phyloP scores from a whole-genome alignment of 1,140 invertebrate genomes.

The Contarinia nasturtii region DNA sequence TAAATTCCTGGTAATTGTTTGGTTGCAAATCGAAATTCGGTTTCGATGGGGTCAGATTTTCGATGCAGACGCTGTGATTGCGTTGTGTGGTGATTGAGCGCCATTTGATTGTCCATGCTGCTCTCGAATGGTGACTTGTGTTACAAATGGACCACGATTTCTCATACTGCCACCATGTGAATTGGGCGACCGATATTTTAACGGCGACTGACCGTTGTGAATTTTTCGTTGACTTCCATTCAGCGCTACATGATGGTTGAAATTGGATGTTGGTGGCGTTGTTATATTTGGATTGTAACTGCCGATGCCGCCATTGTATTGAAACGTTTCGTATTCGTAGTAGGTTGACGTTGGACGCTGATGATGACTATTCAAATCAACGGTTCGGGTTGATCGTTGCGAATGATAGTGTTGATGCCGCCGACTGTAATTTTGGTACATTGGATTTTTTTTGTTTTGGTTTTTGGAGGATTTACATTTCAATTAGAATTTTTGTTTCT shows the following conservation, averaged over 20 bases:
- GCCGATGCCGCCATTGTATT: slow-evolving; percentile 24
- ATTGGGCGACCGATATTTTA: slow-evolving; percentile 8
- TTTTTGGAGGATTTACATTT: not conserved
- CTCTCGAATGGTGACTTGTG: slow-evolving; percentile 29
- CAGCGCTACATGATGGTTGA: slow-evolving; percentile 12
- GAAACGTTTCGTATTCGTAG: slow-evolving; percentile 65
- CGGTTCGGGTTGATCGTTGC: slow-evolving; percentile 44
- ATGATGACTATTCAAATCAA: slow-evolving; percentile 16
- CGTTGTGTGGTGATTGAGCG: not conserved
- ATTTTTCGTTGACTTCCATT: slow-evolving; percentile 11
- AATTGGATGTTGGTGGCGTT: slow-evolving; percentile 6
- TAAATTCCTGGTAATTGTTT: too few species aligned
- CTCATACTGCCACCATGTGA: slow-evolving; percentile 19
- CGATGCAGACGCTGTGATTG: not conserved
- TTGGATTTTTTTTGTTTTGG: not conserved
- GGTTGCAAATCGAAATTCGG: not conserved
- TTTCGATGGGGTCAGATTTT: slow-evolving; percentile 1
- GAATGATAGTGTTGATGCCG: slow-evolving; percentile 56
- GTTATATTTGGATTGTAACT: slow-evolving; percentile 1
- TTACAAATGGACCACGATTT: slow-evolving; percentile 32
- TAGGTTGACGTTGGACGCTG: slow-evolving; percentile 54
- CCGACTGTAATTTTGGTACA: slow-evolving; percentile 28
- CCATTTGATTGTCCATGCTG: slow-evolving; percentile 5
- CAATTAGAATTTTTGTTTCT: slow-evolving; percentile 4
- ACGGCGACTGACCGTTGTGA: slow-evolving; percentile 8